Evolutionary conservation across 92 coral and sea anemone species (phyloP).

Genomic region (Phenganax subtilis): DNA sequence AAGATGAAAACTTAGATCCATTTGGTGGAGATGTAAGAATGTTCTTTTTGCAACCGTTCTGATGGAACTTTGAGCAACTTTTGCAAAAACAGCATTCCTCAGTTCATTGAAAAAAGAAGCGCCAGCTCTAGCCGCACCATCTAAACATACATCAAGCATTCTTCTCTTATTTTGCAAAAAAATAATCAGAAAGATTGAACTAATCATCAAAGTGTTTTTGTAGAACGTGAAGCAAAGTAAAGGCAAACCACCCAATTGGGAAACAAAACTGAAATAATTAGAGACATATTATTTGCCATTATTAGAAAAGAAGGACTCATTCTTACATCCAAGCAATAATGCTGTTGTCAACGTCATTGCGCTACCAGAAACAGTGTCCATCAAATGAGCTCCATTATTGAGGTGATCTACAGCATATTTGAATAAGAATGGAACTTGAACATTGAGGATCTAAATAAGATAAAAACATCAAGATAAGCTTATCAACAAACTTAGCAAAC

Average conservation of each 20-base stretch:
- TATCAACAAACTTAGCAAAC: not conserved
- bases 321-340: constrained; percentile 84
- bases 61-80: constrained; percentile 92
- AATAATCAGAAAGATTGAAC: too few relatives aligned
- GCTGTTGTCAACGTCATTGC: constrained; percentile 72
- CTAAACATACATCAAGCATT: constrained; percentile 32
- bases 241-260: too few relatives aligned
- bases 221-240: too few relatives aligned
- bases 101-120: constrained; percentile 88
- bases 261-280: too few relatives aligned
- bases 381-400: constrained; percentile 65
- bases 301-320: too few relatives aligned
- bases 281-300: too few relatives aligned
- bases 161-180: too few relatives aligned
- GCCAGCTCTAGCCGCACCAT: constrained; percentile 95
- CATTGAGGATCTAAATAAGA: constrained; percentile 65
- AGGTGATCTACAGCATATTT: constrained; percentile 83
- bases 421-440: constrained; percentile 92
- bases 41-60: constrained; percentile 84
- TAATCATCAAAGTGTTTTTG: too few relatives aligned
- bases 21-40: constrained; percentile 85
- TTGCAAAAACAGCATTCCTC: constrained; percentile 96
- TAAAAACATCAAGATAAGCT: not conserved
- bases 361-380: constrained; percentile 63
- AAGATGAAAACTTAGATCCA: constrained; percentile 87